Conservation (phyloP, 1,140 invertebrate species). For the Aphelinus atriplicis region DNA sequence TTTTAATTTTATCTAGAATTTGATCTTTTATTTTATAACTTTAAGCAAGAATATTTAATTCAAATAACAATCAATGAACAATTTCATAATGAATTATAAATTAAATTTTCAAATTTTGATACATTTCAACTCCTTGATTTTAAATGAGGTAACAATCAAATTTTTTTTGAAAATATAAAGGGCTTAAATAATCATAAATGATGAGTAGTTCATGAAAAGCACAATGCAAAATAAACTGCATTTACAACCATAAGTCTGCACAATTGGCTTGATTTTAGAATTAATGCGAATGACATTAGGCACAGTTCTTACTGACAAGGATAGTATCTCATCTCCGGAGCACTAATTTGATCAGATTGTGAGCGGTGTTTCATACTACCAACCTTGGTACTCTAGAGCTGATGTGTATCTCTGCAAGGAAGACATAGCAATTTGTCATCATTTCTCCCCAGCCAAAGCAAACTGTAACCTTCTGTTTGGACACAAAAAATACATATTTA, state of each 20-base stretch:
- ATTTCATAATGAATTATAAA: too few species aligned
- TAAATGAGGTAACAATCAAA: too few species aligned
- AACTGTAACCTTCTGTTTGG: background rate
- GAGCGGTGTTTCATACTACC: constrained; percentile 25
- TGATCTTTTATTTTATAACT: constrained; percentile 6
- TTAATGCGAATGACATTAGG: constrained; percentile 36
- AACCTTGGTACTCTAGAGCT: constrained; percentile 22
- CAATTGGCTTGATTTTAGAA: constrained; percentile 35
- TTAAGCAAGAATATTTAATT: constrained; percentile 10
- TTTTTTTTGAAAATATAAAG: too few species aligned
- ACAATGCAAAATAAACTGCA: background rate
- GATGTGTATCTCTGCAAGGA: constrained; percentile 3
- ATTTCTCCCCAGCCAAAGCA: background rate
- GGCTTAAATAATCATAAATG: background rate
- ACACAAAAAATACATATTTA: background rate
- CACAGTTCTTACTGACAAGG: constrained; percentile 35
- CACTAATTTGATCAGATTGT: constrained; percentile 37
- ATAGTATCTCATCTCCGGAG: constrained; percentile 38
- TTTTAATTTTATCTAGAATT: background rate
- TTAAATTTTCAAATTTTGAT: too few species aligned
- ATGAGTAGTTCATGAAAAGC: background rate
- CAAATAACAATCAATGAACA: too few species aligned
- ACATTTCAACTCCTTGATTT: too few species aligned
- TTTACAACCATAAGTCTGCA: constrained; percentile 25
- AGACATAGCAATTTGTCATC: background rate